Base-by-base conservation (phyloP, 2,888 invertebrate genomes). In the Zootermopsis nevadensis region DNA sequence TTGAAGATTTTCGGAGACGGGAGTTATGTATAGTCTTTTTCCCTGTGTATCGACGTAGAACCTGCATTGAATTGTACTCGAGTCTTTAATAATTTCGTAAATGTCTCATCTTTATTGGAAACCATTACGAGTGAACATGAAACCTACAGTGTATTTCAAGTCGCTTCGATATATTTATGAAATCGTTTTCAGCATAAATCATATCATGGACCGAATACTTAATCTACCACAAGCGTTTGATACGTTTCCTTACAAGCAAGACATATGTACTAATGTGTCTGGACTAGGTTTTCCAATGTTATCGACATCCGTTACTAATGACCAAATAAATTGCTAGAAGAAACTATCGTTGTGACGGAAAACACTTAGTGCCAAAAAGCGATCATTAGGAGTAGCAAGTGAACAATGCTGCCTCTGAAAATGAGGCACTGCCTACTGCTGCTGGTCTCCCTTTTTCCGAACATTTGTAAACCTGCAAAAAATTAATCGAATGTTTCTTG, bases 301-400 rank as follows among this genome's bases (percentile, higher is more conserved):
- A 69, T 69, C 69, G 69, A 69, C 69, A 69, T 69, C 69, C 69
- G 69, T 69, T 69, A 69, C 69, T 69, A 69, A 69, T 69, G 69
- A 69, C 69, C 31, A 31, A 69, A 69, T 69, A 69, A 69, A 69
- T 69, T 69, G 69, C 69, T 33, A 69, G 27, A 69, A 69, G 69
- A 69, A 69, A 69, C 31, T 69, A 33, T 33, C n/a, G 22, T 69
- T 69, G 69, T 33, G 69, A 69, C 69, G 69, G 24, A 33, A 30
- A 69, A 31, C 31, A 31, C 22, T 69, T 33, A 10, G 7, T 69
- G 69, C 69, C 69, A 69, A 69, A 69, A 69, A 69, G 31, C 31
- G 31, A 69, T 69, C 69, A 69, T 69, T 69, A 69, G 69, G 69
- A 33, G 33, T 22, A 69, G 69, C 4, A 31, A 69, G 69, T 33